Conservation (phyloP, 1,140 invertebrate genomes). For the Drosophila obscura region DNA sequence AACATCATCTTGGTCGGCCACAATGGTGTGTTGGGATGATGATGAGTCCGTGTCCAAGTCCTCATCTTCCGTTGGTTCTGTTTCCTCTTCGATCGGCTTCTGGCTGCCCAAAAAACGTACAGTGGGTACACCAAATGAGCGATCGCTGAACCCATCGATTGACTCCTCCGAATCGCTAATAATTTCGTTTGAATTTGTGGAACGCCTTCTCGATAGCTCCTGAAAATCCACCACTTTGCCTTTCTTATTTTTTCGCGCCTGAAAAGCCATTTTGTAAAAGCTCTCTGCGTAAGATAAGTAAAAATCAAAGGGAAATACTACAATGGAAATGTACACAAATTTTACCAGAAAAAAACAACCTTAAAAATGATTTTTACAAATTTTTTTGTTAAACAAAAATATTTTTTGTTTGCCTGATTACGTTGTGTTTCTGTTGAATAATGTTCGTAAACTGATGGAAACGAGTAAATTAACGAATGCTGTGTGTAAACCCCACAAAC, state of each 20-base stretch:
- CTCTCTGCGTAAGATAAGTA: conserved; percentile 29
- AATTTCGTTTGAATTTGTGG: conserved; percentile 28
- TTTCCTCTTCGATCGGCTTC: too few relatives aligned
- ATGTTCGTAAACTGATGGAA: too few relatives aligned
- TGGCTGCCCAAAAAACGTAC: conserved; percentile 44
- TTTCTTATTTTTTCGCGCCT: conserved; percentile 48
- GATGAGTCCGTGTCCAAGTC: conserved; percentile 1
- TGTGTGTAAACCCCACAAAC: too few relatives aligned
- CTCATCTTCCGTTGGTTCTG: background rate
- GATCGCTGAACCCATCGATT: conserved; percentile 46
- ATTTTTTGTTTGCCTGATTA: too few relatives aligned
- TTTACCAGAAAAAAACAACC: conserved; percentile 7
- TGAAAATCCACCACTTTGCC: conserved; percentile 54
- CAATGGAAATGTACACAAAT: background rate
- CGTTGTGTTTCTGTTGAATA: too few relatives aligned
- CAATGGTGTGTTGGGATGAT: background rate
- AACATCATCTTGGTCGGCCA: background rate
- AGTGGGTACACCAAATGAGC: conserved; percentile 50
- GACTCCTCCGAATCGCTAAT: conserved; percentile 61
- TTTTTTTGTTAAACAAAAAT: too few relatives aligned
- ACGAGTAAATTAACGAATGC: too few relatives aligned
- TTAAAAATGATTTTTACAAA: too few relatives aligned
- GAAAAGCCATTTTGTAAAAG: conserved; percentile 51
- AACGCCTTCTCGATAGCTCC: conserved; percentile 28
- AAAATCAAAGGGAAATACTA: background rate